Percentiles rank a stretch among this genome's conserved stretches.
Evolutionary conservation across 2,113 vertebrate species (phyloP).

Genomic region (Daphoenositta chrysoptera): DNA sequence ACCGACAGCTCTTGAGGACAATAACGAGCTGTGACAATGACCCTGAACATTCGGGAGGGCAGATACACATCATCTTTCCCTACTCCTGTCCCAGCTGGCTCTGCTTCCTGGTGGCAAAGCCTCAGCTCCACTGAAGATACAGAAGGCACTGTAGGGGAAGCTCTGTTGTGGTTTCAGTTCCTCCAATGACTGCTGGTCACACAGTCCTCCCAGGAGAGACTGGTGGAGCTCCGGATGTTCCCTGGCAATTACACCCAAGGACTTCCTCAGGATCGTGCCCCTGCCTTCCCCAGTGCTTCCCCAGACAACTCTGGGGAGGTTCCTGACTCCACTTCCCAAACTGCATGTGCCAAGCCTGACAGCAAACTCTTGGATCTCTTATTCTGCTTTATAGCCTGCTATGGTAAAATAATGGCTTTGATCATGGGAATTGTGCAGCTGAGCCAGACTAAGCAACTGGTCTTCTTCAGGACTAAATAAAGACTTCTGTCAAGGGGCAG

Average conservation of each 20-base stretch:
- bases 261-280: rapidly evolving
- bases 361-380: neutral
- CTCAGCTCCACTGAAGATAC: neutral
- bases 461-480: neutral
- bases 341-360: rapidly evolving
- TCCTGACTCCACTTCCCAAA: neutral
- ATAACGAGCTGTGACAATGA: neutral
- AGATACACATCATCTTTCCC: neutral
- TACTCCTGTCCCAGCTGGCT: neutral
- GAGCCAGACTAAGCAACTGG: neutral
- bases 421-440: neutral
- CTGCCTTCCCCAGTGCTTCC: neutral
- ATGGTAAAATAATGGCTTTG: neutral
- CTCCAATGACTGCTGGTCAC: neutral
- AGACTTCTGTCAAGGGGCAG: neutral
- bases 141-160: neutral
- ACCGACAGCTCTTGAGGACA: neutral
- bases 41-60: neutral
- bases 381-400: neutral
- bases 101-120: neutral
- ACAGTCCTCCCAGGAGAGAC: neutral
- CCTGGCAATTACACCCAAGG: neutral
- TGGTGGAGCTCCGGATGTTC: neutral
- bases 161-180: neutral
- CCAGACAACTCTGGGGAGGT: rapidly evolving